Evolutionary conservation across 1,140 invertebrate species (phyloP).

Genomic region (Mamestra configurata): DNA sequence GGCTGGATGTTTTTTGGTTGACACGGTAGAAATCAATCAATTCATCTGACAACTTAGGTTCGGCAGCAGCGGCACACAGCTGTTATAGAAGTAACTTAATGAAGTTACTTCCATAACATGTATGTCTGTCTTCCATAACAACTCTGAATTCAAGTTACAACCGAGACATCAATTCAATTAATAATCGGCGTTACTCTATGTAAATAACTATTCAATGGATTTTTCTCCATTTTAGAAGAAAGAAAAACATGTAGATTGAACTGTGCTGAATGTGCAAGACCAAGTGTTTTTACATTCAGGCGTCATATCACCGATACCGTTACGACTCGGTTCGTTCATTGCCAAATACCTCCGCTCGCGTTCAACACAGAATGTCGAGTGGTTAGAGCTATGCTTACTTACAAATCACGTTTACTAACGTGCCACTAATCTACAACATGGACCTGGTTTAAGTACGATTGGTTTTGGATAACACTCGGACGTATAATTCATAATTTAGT

Average conservation of each 20-base stretch:
- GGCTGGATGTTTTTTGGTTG: too few species aligned
- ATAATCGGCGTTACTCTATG: neutral
- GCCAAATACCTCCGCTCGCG: conserved; percentile 18
- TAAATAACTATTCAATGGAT: neutral
- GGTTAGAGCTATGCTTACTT: conserved; percentile 2
- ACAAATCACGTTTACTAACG: conserved; percentile 21
- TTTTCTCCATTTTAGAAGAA: neutral
- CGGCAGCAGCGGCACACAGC: too few species aligned
- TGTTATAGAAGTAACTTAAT: too few species aligned
- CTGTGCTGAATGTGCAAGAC: neutral
- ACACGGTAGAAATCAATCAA: too few species aligned
- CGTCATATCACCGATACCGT: conserved; percentile 19
- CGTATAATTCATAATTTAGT: neutral
- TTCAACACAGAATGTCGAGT: conserved; percentile 1
- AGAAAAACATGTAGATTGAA: neutral
- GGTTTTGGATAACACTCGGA: neutral
- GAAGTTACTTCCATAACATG: too few species aligned
- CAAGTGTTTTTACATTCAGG: conserved; percentile 18
- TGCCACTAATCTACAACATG: conserved; percentile 6
- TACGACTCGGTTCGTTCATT: conserved; percentile 22
- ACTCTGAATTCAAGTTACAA: neutral
- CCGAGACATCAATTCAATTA: neutral
- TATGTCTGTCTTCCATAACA: too few species aligned
- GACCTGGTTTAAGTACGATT: neutral
- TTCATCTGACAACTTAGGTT: too few species aligned